Evolutionary conservation across 2,797 vertebrate genomes (phyloP).

Genomic region (Carcharodon carcharias): DNA sequence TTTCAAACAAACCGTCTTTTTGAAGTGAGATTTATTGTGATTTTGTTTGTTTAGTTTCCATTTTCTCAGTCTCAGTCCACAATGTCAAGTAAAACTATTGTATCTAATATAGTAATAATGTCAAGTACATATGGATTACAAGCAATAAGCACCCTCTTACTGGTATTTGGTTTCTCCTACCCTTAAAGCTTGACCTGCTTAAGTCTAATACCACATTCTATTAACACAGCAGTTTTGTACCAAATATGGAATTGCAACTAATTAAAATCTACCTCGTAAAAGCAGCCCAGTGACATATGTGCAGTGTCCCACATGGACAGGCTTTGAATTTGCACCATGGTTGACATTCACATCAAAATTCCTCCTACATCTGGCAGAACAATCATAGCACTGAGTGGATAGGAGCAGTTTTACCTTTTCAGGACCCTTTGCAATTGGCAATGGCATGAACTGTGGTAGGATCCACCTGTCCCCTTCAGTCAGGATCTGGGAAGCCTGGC

Average conservation of each 20-base stretch:
- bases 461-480: not conserved
- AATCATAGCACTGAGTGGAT: not conserved
- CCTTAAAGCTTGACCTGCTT: not conserved
- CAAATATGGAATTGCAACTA: not conserved
- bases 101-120: conserved; percentile 7
- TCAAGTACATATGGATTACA: not conserved
- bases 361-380: not conserved
- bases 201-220: not conserved
- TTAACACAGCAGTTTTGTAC: not conserved
- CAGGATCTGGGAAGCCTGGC: not conserved
- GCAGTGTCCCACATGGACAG: not conserved
- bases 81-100: not conserved
- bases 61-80: not conserved
- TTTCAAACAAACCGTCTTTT: not conserved
- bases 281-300: not conserved
- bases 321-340: not conserved
- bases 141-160: not conserved
- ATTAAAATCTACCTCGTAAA: not conserved
- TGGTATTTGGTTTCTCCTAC: not conserved
- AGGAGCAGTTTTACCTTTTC: not conserved
- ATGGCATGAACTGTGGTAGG: not conserved
- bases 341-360: not conserved
- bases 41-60: not conserved
- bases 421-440: not conserved
- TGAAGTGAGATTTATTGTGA: not conserved